Base-by-base conservation (phyloP, 92 coral and sea anemone genomes). In the Zoanthus gigantus region DNA sequence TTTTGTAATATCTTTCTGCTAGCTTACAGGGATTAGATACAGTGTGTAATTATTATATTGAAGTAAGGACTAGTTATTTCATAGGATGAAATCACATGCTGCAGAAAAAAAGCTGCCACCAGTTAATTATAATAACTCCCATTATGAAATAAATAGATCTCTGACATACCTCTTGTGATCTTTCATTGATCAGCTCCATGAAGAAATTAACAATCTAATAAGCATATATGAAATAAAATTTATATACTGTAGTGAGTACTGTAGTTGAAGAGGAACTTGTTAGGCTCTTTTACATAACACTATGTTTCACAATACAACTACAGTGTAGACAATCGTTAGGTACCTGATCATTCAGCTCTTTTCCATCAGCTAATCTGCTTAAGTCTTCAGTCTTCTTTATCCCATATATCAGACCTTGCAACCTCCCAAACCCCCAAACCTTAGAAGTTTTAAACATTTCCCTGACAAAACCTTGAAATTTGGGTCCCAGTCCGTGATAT, bases 321-420 rank as follows among this genome's bases (percentile, higher is more conserved):
- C 66, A 58, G 14, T 58, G 66, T 30, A 1, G 31, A 42, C 30
- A 23, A 15, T 48, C 57, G 42, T 37, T 37, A 37, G 42, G 42
- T 37, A 75, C 52, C 79, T 75, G 79, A 75, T 75, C 79, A 75
- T 75, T 75, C 37, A 75, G 79, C 79, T 75, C 17, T 44, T 75
- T 28, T 75, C 79, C 79, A 75, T 75, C 79, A 16, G 52, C 79
- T 56, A 75, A 42, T 75, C 17, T 75, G 30, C 58, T 75, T 3
- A 75, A 75, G 58, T 75, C 79, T 45, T 75, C 79, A 32, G 23
- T 23, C 23, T 23, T 23, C 23, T 23, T 23, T 23, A 23, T 23
- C 23, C 23, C 23, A 23, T 23, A 23, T 23, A 23, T 23, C 23
- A 23, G 23, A 23, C 23, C 23, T 23, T 23, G 23, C 23, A 23